Evolutionary conservation across 1,140 invertebrate genomes (phyloP).

Genomic region (Magallana angulata): DNA sequence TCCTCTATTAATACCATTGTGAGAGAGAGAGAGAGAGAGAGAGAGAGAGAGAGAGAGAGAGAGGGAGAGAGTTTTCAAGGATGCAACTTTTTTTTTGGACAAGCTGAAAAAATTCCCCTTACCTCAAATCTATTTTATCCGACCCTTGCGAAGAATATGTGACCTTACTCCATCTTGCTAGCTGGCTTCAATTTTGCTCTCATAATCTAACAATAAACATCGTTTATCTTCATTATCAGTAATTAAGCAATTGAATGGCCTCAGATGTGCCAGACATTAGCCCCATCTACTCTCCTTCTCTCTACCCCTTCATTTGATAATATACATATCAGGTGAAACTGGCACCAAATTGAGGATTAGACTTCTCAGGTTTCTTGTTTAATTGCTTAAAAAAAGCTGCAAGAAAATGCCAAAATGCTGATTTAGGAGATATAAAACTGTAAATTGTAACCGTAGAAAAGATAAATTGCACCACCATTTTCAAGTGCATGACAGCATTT

Average conservation of each 20-base stretch:
- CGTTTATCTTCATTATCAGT: constrained; percentile 31
- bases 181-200: constrained; percentile 30
- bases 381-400: constrained; percentile 31
- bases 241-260: constrained; percentile 36
- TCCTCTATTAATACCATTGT: no score
- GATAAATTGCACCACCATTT: constrained; percentile 26
- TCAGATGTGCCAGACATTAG: not conserved
- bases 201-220: constrained; percentile 31
- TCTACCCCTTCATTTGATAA: constrained; percentile 4
- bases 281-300: not conserved
- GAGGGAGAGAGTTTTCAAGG: not conserved
- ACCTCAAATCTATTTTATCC: not conserved
- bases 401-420: constrained; percentile 30
- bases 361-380: constrained; percentile 33
- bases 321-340: constrained; percentile 31
- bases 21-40: no score
- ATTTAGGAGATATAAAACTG: constrained; percentile 4
- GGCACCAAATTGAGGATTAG: constrained; percentile 13
- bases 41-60: no score
- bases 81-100: not conserved
- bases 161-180: not conserved
- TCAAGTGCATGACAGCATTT: constrained; percentile 14
- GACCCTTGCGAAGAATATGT: no score
- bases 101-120: not conserved
- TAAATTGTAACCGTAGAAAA: constrained; percentile 9